Conservation (phyloP, 2,888 invertebrate genomes). For the Habrosyne pyritoides region DNA sequence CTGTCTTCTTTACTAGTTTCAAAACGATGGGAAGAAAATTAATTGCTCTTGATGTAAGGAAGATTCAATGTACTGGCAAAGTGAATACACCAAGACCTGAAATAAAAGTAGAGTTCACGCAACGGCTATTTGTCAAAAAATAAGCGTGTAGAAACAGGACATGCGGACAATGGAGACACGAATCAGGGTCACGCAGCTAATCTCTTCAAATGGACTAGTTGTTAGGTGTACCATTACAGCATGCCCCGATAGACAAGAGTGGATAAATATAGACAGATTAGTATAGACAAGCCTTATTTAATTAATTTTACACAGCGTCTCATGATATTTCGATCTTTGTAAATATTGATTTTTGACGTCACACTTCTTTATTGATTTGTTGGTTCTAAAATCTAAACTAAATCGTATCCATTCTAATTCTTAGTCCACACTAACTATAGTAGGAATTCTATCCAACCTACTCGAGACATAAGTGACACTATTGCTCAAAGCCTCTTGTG, state of each 20-base stretch:
- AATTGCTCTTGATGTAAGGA: neutral
- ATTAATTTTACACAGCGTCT: no score
- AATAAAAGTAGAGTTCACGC: neutral
- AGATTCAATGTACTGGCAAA: neutral
- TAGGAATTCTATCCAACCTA: conserved; percentile 26
- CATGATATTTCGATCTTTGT: no score
- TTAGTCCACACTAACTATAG: neutral
- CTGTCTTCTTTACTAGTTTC: no score
- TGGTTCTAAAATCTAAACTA: neutral
- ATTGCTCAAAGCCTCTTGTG: conserved; percentile 36
- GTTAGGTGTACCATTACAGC: conserved; percentile 27
- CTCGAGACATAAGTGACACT: conserved; percentile 38
- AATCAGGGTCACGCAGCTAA: conserved; percentile 40
- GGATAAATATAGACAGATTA: conserved; percentile 5
- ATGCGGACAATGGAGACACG: conserved; percentile 28
- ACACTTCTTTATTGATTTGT: no score
- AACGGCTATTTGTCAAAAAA: conserved; percentile 23
- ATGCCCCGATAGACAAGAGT: conserved; percentile 9
- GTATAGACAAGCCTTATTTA: neutral
- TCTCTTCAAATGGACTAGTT: conserved; percentile 34
- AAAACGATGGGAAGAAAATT: no score
- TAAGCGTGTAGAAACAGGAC: conserved; percentile 26
- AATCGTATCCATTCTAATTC: neutral
- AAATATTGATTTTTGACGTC: no score
- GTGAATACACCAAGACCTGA: neutral